Evolutionary conservation across 2,113 vertebrate genomes (phyloP).

Genomic region (Corythoichthys intestinalis): DNA sequence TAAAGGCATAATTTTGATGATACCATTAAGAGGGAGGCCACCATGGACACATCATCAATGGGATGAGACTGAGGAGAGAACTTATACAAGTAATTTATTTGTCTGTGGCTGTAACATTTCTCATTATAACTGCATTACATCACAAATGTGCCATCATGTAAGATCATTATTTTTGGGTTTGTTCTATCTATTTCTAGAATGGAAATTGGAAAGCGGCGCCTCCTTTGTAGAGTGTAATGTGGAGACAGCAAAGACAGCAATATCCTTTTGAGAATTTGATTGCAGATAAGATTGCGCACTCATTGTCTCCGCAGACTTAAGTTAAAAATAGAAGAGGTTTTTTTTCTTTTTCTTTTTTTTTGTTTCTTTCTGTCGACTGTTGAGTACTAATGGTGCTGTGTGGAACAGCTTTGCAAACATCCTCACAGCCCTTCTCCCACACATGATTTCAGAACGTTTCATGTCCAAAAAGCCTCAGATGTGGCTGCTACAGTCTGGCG

Average conservation of each 20-base stretch:
- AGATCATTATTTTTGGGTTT: conserved; percentile 37
- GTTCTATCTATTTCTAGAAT: conserved; percentile 30
- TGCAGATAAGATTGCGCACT: conserved; percentile 39
- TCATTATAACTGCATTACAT: conserved; percentile 17
- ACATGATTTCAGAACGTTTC: conserved; percentile 53
- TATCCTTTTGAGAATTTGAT: conserved; percentile 42
- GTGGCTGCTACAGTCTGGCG: conserved; percentile 50
- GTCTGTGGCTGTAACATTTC: background rate
- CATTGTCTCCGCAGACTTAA: conserved; percentile 23
- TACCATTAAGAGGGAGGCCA: background rate
- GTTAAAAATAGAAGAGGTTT: conserved; percentile 54
- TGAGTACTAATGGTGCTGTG: conserved; percentile 46
- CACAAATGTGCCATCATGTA: conserved; percentile 38
- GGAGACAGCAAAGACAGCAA: conserved; percentile 31
- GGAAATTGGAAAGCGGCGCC: conserved; percentile 13
- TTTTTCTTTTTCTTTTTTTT: conserved; percentile 20
- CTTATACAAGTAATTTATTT: background rate
- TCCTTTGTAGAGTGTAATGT: conserved; percentile 31
- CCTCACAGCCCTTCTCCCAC: conserved; percentile 28
- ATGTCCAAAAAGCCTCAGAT: conserved; percentile 58
- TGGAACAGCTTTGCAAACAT: conserved; percentile 44
- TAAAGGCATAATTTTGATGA: background rate
- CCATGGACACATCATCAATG: background rate
- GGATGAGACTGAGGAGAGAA: background rate
- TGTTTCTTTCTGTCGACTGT: background rate